Evolutionary conservation across 1,140 invertebrate species (phyloP).

Genomic region (Drosophila seguyi): DNA sequence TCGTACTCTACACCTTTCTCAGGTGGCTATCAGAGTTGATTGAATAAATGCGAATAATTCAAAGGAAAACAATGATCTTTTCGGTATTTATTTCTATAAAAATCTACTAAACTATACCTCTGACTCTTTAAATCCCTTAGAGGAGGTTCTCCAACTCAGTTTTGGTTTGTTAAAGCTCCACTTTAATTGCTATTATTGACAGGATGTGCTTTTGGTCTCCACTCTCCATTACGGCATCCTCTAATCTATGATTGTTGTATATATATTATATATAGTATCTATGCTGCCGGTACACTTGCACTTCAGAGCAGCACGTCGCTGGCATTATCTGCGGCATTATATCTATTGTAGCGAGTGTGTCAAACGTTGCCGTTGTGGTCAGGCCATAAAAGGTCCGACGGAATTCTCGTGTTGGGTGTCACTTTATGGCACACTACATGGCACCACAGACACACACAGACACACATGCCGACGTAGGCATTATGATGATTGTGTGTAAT

Average conservation of each 20-base stretch:
- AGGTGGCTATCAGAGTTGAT: slow-evolving; percentile 63
- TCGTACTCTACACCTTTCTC: slow-evolving; percentile 52
- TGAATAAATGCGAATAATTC: background rate
- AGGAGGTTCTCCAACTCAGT: no score
- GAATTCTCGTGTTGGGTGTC: slow-evolving; percentile 68
- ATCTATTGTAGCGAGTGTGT: slow-evolving; percentile 55
- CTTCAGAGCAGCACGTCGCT: slow-evolving; percentile 38
- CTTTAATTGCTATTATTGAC: slow-evolving; percentile 2
- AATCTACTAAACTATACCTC: no score
- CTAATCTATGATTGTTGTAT: slow-evolving; percentile 19
- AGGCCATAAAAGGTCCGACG: slow-evolving; percentile 65
- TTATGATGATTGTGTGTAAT: slow-evolving; percentile 77
- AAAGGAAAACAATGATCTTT: background rate
- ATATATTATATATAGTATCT: slow-evolving; percentile 13
- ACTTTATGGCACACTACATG: slow-evolving; percentile 59
- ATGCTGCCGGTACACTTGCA: slow-evolving; percentile 36
- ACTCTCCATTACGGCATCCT: slow-evolving; percentile 23
- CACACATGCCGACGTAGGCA: slow-evolving; percentile 43
- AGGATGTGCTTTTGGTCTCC: slow-evolving; percentile 9
- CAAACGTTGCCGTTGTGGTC: slow-evolving; percentile 46
- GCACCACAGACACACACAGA: slow-evolving; percentile 25
- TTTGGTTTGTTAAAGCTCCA: no score
- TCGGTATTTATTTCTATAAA: background rate
- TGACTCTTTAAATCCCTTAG: background rate
- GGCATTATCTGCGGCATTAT: slow-evolving; percentile 36